Evolutionary conservation across 2,888 invertebrate species (phyloP).

Genomic region (Corbicula japonica): DNA sequence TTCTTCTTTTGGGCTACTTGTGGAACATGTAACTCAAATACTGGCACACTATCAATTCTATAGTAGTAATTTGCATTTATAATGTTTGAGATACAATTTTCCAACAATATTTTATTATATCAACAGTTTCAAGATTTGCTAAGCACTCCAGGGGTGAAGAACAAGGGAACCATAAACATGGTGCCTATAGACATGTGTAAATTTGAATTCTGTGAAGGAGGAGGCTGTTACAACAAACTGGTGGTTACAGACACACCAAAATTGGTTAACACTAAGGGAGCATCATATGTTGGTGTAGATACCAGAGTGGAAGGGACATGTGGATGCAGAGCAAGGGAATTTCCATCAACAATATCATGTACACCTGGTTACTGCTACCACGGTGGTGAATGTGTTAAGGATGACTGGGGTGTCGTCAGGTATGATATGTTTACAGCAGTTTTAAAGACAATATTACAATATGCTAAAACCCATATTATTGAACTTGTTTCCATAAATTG

Average conservation of each 20-base stretch:
- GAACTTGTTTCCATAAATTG: too few relatives aligned
- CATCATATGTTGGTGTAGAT: conserved; percentile 97
- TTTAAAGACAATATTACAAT: too few relatives aligned
- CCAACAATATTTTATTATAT: not conserved
- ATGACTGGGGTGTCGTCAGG: conserved; percentile 76
- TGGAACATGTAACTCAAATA: too few relatives aligned
- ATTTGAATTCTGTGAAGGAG: conserved; percentile 88
- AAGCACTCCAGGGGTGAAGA: conserved; percentile 86
- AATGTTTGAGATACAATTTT: too few relatives aligned
- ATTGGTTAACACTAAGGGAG: conserved; percentile 98
- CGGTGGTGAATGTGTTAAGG: conserved; percentile 94
- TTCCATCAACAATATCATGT: conserved; percentile 95
- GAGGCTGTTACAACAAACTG: conserved; percentile 96
- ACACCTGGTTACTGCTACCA: conserved; percentile 91
- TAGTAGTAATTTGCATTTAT: too few relatives aligned
- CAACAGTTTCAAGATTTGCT: conserved; percentile 91
- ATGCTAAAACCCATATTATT: too few relatives aligned
- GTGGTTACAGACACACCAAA: conserved; percentile 87
- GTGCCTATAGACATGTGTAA: conserved; percentile 93
- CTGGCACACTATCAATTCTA: too few relatives aligned
- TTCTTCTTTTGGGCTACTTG: too few relatives aligned
- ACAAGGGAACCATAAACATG: conserved; percentile 97
- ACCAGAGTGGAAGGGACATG: conserved; percentile 96
- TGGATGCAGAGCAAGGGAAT: conserved; percentile 88
- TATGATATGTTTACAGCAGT: too few relatives aligned